Conservation (phyloP, 92 coral and sea anemone genomes). For the Galaxea fascicularis region DNA sequence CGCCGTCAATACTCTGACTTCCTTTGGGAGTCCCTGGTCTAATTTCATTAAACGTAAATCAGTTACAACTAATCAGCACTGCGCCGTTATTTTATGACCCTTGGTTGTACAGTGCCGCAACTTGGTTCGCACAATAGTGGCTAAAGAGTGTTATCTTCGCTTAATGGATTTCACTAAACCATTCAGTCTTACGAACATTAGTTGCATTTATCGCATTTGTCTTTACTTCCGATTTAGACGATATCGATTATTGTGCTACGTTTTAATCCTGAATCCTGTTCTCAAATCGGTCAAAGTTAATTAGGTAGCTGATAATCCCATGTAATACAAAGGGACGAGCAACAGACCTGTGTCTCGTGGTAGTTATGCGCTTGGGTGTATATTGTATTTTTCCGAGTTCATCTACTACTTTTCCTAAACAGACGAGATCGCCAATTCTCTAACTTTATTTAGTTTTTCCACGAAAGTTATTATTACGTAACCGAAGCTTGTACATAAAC, state of each 20-base stretch:
- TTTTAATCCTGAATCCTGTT: background rate
- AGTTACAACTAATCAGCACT: constrained; percentile 17
- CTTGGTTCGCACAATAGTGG: background rate
- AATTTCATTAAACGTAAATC: constrained; percentile 15
- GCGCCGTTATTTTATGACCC: background rate
- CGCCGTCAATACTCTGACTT: constrained; percentile 3
- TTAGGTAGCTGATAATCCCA: too few relatives aligned
- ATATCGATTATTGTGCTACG: background rate
- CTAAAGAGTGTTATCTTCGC: background rate
- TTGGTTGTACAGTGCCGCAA: background rate
- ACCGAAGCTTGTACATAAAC: too few relatives aligned
- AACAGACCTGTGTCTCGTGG: too few relatives aligned
- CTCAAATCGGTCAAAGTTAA: too few relatives aligned
- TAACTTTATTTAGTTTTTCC: too few relatives aligned
- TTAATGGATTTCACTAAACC: background rate
- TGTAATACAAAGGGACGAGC: too few relatives aligned
- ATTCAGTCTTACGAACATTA: background rate
- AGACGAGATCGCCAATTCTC: too few relatives aligned
- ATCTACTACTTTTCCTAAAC: too few relatives aligned
- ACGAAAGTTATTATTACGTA: too few relatives aligned
- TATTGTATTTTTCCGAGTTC: too few relatives aligned
- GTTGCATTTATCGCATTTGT: background rate
- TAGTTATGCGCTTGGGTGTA: too few relatives aligned
- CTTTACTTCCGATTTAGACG: constrained; percentile 6
- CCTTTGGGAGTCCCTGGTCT: constrained; percentile 29